Percentiles rank a stretch among this genome's conserved stretches.
phyloP scores from a whole-genome alignment of 2,797 vertebrate genomes.

The Megalops cyprinoides region DNA sequence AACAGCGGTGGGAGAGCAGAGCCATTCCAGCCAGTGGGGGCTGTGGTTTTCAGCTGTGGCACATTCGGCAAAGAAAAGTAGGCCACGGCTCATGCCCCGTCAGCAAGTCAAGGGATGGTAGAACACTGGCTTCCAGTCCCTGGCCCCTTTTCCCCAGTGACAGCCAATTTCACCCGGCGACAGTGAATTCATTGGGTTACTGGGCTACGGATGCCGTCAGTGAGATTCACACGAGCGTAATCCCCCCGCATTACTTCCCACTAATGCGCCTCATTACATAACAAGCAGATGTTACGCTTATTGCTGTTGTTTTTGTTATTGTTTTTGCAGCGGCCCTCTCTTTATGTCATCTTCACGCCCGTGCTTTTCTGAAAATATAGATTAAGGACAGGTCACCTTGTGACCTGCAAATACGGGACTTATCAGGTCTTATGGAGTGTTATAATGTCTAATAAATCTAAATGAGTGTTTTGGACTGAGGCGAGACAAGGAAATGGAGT shows the following conservation, averaged over 20 bases:
- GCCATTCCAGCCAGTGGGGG: neutral
- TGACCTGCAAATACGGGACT: neutral
- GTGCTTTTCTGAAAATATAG: no score
- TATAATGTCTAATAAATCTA: neutral
- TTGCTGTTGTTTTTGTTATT: neutral
- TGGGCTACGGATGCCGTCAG: neutral
- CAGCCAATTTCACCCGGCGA: neutral
- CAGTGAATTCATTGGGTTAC: constrained; percentile 22
- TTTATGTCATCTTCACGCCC: neutral
- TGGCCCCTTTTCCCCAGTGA: neutral
- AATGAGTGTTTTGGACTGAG: neutral
- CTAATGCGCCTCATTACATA: constrained; percentile 14
- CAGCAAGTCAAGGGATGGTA: neutral
- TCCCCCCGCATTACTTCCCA: neutral
- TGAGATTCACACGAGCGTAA: constrained; percentile 10
- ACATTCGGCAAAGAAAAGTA: neutral
- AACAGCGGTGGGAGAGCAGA: neutral
- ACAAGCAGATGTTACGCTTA: neutral
- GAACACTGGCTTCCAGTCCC: neutral
- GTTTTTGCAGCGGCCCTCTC: neutral
- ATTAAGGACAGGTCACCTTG: neutral
- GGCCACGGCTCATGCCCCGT: neutral
- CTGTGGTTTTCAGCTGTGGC: neutral
- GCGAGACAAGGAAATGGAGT: neutral
- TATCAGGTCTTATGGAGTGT: neutral